Evolutionary conservation across 2,888 invertebrate genomes (phyloP).

Genomic region (Oscheius sp.): DNA sequence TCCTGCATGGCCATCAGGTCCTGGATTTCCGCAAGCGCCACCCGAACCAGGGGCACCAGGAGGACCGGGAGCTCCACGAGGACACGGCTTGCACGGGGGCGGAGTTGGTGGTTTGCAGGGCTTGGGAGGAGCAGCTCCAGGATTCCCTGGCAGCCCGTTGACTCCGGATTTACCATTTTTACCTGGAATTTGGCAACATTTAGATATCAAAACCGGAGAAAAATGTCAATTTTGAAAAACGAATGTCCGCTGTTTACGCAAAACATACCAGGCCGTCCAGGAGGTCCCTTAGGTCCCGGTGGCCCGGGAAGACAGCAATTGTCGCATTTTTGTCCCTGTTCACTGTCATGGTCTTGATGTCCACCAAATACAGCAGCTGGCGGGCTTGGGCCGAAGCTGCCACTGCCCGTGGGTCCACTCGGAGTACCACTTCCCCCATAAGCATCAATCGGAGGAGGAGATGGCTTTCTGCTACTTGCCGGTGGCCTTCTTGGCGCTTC

Average conservation of each 20-base stretch:
- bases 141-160: constrained; percentile 58
- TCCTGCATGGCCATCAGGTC: constrained; percentile 49
- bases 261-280: constrained; percentile 49
- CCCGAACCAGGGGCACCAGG: constrained; percentile 14
- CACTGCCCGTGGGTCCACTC: not conserved
- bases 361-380: constrained; percentile 16
- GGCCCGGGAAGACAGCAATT: constrained; percentile 28
- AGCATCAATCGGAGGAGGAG: constrained; percentile 12
- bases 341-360: not conserved
- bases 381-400: not conserved
- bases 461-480: too few species aligned
- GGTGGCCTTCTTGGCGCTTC: not conserved
- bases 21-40: constrained; percentile 45
- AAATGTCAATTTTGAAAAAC: too few species aligned
- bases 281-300: constrained; percentile 36
- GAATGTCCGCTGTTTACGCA: too few species aligned
- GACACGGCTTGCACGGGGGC: constrained; percentile 51
- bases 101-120: constrained; percentile 61
- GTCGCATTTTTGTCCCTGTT: constrained; percentile 6
- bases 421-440: not conserved
- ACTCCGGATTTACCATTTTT: constrained; percentile 56
- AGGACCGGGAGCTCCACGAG: constrained; percentile 29
- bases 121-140: constrained; percentile 48
- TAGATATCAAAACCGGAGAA: too few species aligned
- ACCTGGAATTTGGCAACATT: too few species aligned